Conservation (phyloP, 2,113 vertebrate genomes). For the Pachyramphus minor region DNA sequence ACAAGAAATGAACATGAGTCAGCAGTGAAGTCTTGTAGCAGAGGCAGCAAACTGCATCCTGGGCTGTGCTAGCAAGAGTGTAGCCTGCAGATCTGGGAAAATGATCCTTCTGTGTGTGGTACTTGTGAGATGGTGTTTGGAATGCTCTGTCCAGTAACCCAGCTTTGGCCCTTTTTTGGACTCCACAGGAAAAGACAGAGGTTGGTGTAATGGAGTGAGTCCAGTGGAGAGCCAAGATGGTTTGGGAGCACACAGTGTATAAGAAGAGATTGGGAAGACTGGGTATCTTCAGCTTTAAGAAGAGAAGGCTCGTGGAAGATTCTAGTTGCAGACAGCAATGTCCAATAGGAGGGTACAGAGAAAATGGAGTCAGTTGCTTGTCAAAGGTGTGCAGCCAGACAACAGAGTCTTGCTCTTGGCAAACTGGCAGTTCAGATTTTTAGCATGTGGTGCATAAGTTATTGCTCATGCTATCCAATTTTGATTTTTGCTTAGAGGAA, state of each 20-base stretch:
- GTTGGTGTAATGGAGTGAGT: background rate
- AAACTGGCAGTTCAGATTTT: background rate
- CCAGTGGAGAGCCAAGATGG: background rate
- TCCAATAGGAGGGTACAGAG: background rate
- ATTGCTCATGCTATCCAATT: background rate
- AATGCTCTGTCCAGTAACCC: background rate
- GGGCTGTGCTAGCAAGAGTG: background rate
- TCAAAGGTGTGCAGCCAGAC: background rate
- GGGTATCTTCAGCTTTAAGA: background rate
- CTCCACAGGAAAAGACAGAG: background rate
- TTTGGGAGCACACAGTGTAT: accelerated
- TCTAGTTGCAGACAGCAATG: background rate
- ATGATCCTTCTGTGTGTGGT: background rate
- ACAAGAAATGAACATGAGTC: background rate
- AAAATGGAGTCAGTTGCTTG: background rate
- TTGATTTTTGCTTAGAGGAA: background rate
- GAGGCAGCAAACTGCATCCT: background rate
- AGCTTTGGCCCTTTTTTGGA: background rate
- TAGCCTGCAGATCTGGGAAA: background rate
- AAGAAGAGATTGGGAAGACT: background rate
- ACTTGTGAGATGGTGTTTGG: background rate
- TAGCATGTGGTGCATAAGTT: background rate
- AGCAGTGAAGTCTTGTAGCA: background rate
- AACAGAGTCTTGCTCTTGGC: background rate
- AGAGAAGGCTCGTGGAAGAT: background rate